Evolutionary conservation across 2,797 vertebrate genomes (phyloP), one percentile per base, ranked within the genome.

Genomic region (Heliangelus exortis): DNA sequence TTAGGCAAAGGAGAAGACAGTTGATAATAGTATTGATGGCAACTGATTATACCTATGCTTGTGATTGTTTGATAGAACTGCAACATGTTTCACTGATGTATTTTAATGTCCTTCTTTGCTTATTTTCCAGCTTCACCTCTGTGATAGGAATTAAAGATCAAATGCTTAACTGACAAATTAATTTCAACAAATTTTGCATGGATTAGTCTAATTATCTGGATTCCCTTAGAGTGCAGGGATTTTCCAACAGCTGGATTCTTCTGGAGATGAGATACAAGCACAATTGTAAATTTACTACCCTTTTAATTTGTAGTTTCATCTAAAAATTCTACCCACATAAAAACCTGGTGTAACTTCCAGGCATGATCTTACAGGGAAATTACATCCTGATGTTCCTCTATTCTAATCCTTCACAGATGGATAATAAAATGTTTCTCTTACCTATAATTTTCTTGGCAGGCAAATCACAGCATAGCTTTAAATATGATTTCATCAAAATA

Each of bases 161-260:
- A 86, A 91, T 77, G 43, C 51, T 81, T 92, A 93, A 95, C 69
- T 92, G 91, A 84, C 82, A 93, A 89, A n/a, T 81, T 95, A 69
- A 94, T 93, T 95, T 87, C 62, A 82, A 61, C 19, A n/a, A 78
- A 55, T 76, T 91, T 89, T 88, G 33, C 39, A 81, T 89, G 4
- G 79, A 85, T 93, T 92, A 81, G 23, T 84, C 51, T 69, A 85
- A 89, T 93, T 94, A 87, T 61, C 47, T 81, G 25, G 34, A n/a
- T 76, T 92, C 47, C 63, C 59, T 77, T 74, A 68, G 31, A 55
- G 23, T 41, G 18, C 15, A 81, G 45, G 54, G 62, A 39, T 86
- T 91, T 89, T 41, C 58, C 2, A 17, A 45, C 62, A 87, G 66
- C 39, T 76, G 16, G 68, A 69, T 83, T 84, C 34, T 84, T 91